Percentiles rank a stretch among this genome's conserved stretches.
Evolutionary conservation across 2,888 invertebrate species (phyloP).

Genomic region (Torymus tubicola): DNA sequence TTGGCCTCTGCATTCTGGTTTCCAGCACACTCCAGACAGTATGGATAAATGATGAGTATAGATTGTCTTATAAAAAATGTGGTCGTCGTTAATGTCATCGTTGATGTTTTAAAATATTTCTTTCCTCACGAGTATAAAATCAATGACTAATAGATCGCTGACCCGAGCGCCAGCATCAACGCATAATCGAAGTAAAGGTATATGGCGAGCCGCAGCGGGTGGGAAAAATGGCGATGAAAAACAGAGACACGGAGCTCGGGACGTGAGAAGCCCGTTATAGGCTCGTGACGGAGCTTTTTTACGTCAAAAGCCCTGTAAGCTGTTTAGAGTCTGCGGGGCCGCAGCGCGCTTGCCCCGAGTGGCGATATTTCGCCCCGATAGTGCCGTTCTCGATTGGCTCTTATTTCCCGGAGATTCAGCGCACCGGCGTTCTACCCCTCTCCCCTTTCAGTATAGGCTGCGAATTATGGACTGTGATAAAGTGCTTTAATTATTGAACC

Average conservation of each 20-base stretch:
- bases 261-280: constrained; percentile 4
- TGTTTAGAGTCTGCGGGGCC: constrained; percentile 32
- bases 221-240: constrained; percentile 27
- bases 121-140: too few species aligned
- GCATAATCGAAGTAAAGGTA: too few species aligned
- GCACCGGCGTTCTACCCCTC: background rate
- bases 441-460: constrained; percentile 17
- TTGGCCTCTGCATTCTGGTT: too few species aligned
- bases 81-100: too few species aligned
- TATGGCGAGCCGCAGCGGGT: too few species aligned
- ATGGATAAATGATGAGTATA: too few species aligned
- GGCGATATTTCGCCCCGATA: constrained; percentile 47
- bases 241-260: background rate
- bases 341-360: constrained; percentile 15
- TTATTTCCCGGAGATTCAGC: constrained; percentile 45
- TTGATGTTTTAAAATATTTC: too few species aligned
- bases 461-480: constrained; percentile 55
- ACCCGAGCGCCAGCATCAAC: too few species aligned
- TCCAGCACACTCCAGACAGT: too few species aligned
- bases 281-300: constrained; percentile 43
- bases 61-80: too few species aligned
- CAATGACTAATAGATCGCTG: too few species aligned
- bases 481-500: constrained; percentile 52
- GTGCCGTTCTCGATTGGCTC: constrained; percentile 50
- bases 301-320: constrained; percentile 42